Evolutionary conservation across 2,888 invertebrate species (phyloP).

Genomic region (Trypoxylon attenuatum): DNA sequence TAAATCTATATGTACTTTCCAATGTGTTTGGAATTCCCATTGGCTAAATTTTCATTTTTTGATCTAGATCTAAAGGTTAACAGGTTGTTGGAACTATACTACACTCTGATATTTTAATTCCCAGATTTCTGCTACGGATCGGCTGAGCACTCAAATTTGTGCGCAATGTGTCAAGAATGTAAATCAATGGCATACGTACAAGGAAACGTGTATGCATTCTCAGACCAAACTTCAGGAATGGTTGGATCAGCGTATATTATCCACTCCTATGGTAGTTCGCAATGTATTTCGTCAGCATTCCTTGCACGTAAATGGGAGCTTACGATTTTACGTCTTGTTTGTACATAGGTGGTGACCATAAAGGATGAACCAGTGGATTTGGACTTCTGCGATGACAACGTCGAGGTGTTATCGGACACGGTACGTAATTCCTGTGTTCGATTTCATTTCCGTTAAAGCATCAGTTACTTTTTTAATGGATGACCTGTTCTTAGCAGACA

Average conservation of each 20-base stretch:
- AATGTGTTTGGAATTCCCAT: too few species aligned
- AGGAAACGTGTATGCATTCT: constrained; percentile 79
- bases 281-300: not conserved
- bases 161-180: constrained; percentile 80
- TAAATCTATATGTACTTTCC: too few species aligned
- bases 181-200: constrained; percentile 82
- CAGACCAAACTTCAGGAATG: constrained; percentile 81
- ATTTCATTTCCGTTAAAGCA: too few species aligned
- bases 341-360: constrained; percentile 74
- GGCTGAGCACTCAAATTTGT: constrained; percentile 81
- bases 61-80: too few species aligned
- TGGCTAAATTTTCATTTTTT: too few species aligned
- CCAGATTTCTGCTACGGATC: constrained; percentile 81
- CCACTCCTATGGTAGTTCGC: constrained; percentile 46
- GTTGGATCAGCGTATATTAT: constrained; percentile 64
- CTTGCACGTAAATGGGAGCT: not conserved
- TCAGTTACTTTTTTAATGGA: too few species aligned
- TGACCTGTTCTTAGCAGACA: too few species aligned
- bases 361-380: constrained; percentile 78
- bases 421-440: too few species aligned
- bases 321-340: not conserved
- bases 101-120: constrained; percentile 70
- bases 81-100: not conserved
- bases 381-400: constrained; percentile 65
- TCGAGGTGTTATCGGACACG: constrained; percentile 46